Percentiles rank a stretch among this genome's conserved stretches.
phyloP scores from a whole-genome alignment of 2,797 vertebrate species.

The Oreochromis grahami region DNA sequence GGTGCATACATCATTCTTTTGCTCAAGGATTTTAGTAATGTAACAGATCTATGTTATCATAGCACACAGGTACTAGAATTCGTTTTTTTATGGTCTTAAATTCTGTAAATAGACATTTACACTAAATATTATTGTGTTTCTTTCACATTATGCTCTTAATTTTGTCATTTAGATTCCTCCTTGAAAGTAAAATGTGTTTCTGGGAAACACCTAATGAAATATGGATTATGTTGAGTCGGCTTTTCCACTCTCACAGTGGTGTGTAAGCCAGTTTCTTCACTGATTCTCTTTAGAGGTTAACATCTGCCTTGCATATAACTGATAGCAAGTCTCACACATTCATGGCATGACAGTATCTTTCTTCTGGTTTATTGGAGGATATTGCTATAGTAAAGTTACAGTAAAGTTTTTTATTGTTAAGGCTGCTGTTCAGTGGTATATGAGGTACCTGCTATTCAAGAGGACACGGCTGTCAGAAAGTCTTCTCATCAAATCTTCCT shows the following conservation, averaged over 20 bases:
- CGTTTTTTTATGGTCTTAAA: not conserved
- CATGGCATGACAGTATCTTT: not conserved
- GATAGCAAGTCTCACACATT: not conserved
- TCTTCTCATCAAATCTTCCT: conserved; percentile 17
- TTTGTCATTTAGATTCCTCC: not conserved
- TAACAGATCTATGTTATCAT: not conserved
- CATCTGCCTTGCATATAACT: not conserved
- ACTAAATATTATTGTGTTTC: not conserved
- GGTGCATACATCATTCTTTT: not conserved
- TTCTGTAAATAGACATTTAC: not conserved
- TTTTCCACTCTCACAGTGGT: not conserved
- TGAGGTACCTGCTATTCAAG: not conserved
- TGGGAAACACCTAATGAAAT: not conserved
- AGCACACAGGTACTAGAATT: not conserved
- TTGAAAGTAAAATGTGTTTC: not conserved
- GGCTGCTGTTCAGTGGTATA: not conserved
- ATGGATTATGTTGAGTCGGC: not conserved
- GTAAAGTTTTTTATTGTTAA: not conserved
- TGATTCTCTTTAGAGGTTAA: not conserved
- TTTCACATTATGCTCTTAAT: not conserved
- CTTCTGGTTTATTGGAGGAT: not conserved
- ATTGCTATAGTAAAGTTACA: not conserved
- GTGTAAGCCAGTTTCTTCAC: not conserved
- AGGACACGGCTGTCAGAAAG: conserved; percentile 26
- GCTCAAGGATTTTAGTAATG: not conserved